Percentiles rank a stretch among this genome's conserved stretches.
Evolutionary conservation across 2,113 vertebrate species (phyloP).

Genomic region (Leptodactylus fuscus): DNA sequence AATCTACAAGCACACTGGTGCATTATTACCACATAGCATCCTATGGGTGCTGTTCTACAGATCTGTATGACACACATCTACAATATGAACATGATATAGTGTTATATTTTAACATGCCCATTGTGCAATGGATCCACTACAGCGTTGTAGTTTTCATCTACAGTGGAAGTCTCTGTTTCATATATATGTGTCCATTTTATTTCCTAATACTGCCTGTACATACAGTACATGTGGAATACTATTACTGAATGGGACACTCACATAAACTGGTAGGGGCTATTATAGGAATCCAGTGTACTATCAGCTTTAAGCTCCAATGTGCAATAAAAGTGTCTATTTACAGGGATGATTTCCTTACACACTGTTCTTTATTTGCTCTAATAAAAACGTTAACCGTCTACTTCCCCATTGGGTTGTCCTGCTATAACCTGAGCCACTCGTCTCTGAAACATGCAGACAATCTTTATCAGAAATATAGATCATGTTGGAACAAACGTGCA

Average conservation of each 20-base stretch:
- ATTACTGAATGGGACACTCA: background rate
- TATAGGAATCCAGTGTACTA: background rate
- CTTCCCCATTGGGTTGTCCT: background rate
- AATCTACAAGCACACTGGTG: too few species aligned
- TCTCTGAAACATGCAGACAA: background rate
- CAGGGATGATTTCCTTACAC: background rate
- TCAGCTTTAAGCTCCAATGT: background rate
- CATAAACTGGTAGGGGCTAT: background rate
- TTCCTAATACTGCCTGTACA: background rate
- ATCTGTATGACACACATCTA: too few species aligned
- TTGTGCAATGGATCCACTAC: too few species aligned
- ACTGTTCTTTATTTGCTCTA: background rate
- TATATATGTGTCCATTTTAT: too few species aligned
- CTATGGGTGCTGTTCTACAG: too few species aligned
- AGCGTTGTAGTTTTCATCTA: too few species aligned
- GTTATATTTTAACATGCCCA: too few species aligned
- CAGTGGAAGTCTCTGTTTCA: too few species aligned
- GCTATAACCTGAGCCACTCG: background rate
- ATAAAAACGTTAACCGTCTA: background rate
- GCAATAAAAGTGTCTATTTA: constrained; percentile 6
- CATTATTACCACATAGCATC: too few species aligned
- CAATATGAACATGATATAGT: too few species aligned
- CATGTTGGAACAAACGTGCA: background rate
- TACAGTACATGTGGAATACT: background rate
- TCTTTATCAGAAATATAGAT: background rate